A percentile compares a stretch with the other conserved stretches of the same genome.
These are phyloP conservation scores for Sigmodon hispidus DNA, from an alignment of 2,113 vertebrate genomes.

Conservation along the genomic window DNA sequence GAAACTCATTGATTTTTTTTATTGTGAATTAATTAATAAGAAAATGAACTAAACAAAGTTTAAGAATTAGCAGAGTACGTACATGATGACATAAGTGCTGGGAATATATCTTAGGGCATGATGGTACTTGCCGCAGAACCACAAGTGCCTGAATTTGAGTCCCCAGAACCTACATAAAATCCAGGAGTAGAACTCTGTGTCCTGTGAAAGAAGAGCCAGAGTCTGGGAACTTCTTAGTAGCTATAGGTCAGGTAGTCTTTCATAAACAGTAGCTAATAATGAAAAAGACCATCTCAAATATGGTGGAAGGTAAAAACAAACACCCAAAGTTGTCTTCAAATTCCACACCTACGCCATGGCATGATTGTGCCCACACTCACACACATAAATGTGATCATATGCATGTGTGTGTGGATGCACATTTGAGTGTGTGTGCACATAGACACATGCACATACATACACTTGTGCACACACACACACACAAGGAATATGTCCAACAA, in stretches of 20 bases:
- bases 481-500: neutral
- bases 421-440: neutral
- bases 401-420: neutral
- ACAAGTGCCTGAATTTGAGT: neutral
- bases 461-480: neutral
- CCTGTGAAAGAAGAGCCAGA: neutral
- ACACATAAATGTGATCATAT: neutral
- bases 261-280: neutral
- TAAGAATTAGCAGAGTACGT: neutral
- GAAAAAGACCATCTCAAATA: neutral
- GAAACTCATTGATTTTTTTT: neutral
- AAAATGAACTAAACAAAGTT: neutral
- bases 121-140: neutral
- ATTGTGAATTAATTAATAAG: neutral
- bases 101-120: neutral
- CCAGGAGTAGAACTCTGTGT: neutral
- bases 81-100: neutral
- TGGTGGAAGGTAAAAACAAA: too few species aligned
- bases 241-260: neutral
- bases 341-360: neutral
- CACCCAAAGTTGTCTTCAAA: neutral
- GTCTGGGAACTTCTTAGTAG: neutral
- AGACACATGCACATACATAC: neutral
- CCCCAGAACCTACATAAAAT: neutral
- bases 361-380: neutral